Conservation (phyloP, 2,113 vertebrate genomes). For the Periophthalmodon schlosseri region DNA sequence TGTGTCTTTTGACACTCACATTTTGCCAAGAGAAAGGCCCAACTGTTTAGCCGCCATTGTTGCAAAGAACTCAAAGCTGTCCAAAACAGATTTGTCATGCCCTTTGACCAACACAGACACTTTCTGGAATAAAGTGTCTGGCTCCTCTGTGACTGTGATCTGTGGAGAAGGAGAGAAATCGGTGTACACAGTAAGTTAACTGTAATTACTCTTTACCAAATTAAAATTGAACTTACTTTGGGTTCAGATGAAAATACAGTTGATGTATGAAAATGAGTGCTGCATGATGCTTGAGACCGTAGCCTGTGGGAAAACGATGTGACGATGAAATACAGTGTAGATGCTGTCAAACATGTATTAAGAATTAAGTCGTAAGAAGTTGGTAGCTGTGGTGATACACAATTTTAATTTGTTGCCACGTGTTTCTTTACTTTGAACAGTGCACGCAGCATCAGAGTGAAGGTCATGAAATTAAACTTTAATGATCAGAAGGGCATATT, state of each 20-base stretch:
- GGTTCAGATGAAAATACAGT: slow-evolving; percentile 34
- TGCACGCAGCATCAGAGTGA: not conserved
- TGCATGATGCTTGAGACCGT: slow-evolving; percentile 23
- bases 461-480: not conserved
- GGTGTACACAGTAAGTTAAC: not conserved
- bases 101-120: slow-evolving; percentile 89
- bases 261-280: slow-evolving; percentile 53
- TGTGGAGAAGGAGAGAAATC: slow-evolving; percentile 50
- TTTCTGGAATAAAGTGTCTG: slow-evolving; percentile 86
- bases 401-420: not conserved
- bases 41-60: slow-evolving; percentile 90
- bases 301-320: slow-evolving; percentile 31
- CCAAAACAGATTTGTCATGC: slow-evolving; percentile 88
- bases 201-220: not conserved
- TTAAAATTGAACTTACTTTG: slow-evolving; percentile 43
- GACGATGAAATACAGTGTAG: not conserved
- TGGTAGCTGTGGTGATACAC: not conserved
- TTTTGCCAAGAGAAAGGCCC: slow-evolving; percentile 82
- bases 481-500: not conserved
- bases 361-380: not conserved
- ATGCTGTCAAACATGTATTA: not conserved
- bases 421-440: not conserved
- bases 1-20: slow-evolving; percentile 80
- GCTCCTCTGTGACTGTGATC: slow-evolving; percentile 87
- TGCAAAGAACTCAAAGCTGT: slow-evolving; percentile 94